Evolutionary conservation across 2,113 vertebrate genomes (phyloP).

Genomic region (Gambusia affinis): DNA sequence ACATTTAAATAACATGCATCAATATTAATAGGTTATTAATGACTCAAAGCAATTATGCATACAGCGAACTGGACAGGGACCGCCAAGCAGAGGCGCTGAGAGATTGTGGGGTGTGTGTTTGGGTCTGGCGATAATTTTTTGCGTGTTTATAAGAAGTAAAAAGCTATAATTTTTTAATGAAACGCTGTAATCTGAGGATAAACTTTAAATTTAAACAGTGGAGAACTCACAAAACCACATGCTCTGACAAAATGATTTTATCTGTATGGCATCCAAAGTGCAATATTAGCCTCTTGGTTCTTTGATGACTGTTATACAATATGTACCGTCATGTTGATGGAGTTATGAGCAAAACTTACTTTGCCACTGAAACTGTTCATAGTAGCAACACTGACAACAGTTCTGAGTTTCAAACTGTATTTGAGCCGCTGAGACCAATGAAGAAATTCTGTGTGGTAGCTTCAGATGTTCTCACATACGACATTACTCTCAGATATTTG

Average conservation of each 20-base stretch:
- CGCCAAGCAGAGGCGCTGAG: conserved; percentile 2
- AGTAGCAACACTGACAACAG: too few species aligned
- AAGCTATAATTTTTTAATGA: neutral
- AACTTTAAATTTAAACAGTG: neutral
- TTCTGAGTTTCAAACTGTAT: too few species aligned
- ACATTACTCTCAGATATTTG: too few species aligned
- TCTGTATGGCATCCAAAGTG: neutral
- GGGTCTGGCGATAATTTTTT: neutral
- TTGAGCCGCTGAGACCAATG: too few species aligned
- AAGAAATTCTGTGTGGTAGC: too few species aligned
- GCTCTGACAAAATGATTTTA: neutral
- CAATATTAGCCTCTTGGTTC: too few species aligned
- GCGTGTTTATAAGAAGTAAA: neutral
- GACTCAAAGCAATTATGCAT: conserved; percentile 61
- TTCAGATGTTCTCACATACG: too few species aligned
- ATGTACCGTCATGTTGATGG: too few species aligned
- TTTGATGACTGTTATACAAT: too few species aligned
- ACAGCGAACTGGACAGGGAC: conserved; percentile 31
- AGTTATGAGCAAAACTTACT: too few species aligned
- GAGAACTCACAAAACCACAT: neutral
- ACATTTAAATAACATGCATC: conserved; percentile 73
- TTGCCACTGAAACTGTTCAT: too few species aligned
- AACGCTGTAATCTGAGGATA: neutral
- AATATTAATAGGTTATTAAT: conserved; percentile 75
- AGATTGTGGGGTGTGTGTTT: neutral